Conservation (phyloP, 2,888 invertebrate species). For the Drosophila fungiperda region DNA sequence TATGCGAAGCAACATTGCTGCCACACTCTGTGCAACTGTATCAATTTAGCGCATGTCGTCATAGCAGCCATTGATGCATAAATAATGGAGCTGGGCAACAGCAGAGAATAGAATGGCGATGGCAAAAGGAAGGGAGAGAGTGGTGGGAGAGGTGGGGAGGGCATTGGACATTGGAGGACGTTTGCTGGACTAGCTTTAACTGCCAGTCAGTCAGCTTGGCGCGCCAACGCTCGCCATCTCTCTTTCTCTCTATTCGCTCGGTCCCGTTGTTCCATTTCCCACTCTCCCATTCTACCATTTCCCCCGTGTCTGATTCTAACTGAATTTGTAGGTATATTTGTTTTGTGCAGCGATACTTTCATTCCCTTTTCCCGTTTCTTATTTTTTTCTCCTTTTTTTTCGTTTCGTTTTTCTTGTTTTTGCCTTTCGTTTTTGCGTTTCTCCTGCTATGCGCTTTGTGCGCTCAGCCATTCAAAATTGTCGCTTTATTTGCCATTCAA, state of each 20-base stretch:
- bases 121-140: background rate
- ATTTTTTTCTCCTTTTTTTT: slow-evolving; percentile 11
- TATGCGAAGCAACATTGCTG: slow-evolving; percentile 4
- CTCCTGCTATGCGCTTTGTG: slow-evolving; percentile 34
- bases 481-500: slow-evolving; percentile 79
- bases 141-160: background rate
- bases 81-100: slow-evolving; percentile 70
- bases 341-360: slow-evolving; percentile 56
- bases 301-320: slow-evolving; percentile 54
- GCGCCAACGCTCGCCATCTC: slow-evolving; percentile 21
- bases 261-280: background rate
- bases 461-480: slow-evolving; percentile 64
- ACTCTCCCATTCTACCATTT: slow-evolving; percentile 3
- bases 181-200: slow-evolving; percentile 76
- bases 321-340: slow-evolving; percentile 75
- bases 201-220: slow-evolving; percentile 69
- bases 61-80: slow-evolving; percentile 82
- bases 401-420: background rate
- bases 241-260: background rate
- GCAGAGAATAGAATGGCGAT: slow-evolving; percentile 4
- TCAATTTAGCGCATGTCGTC: slow-evolving; percentile 81
- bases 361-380: slow-evolving; percentile 24
- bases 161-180: slow-evolving; percentile 15
- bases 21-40: slow-evolving; percentile 62
- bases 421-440: slow-evolving; percentile 1